Evolutionary conservation across 2,797 vertebrate species (phyloP).

Genomic region (Poliocrania exsul): DNA sequence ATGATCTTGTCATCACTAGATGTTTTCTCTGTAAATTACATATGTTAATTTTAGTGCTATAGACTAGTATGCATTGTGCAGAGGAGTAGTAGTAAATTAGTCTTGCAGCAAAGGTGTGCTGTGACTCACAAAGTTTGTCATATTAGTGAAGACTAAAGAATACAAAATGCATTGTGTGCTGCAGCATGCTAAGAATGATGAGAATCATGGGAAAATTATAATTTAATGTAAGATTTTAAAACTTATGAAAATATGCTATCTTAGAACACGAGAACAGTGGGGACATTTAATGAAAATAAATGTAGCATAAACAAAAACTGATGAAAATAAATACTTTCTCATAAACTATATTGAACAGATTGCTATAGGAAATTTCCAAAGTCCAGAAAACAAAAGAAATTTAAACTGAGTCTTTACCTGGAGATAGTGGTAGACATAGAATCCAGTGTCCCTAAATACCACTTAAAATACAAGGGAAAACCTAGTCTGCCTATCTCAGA

Average conservation of each 20-base stretch:
- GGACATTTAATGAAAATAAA: neutral
- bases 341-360: neutral
- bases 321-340: neutral
- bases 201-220: neutral
- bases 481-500: neutral
- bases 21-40: neutral
- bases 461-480: neutral
- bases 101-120: neutral
- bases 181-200: neutral
- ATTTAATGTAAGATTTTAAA: neutral
- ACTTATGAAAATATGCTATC: neutral
- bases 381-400: neutral
- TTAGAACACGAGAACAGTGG: neutral
- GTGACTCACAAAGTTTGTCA: neutral
- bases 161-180: neutral
- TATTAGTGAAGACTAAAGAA: neutral
- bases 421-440: neutral
- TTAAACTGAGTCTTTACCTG: neutral
- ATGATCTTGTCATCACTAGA: neutral
- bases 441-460: neutral
- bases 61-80: neutral
- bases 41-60: neutral
- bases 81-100: neutral
- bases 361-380: neutral
- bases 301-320: neutral